Evolutionary conservation across 2,888 invertebrate species (phyloP), one percentile per base, ranked within the genome.

Genomic region (Epinotia nisella): DNA sequence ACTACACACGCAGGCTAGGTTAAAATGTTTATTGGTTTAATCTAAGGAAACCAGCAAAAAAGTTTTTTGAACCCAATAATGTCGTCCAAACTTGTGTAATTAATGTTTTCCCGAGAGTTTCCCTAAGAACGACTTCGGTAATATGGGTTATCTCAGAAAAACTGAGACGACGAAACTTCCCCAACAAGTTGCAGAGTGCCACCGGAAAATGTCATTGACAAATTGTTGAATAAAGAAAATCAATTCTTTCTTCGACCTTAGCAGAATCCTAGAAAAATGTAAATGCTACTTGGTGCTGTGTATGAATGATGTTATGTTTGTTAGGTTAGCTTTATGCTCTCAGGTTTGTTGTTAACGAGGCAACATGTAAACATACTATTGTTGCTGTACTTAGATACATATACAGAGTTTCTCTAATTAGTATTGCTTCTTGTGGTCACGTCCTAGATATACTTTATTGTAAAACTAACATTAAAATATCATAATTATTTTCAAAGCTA

Each of bases 101-200:
- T 84, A 85, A 84, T 82, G 82, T 85, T 84, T 81, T 82, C 80
- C 79, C 75, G 79, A 81, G 83, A 79, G 82, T 81, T 81, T 82
- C 80, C 79, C 76, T 76, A 79, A 78, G 81, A 81, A 79, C 76
- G 79, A 81, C 79, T 76, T 75, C 78, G 81, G 80, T 79, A 79
- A 76, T 80, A 77, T 78, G 76, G 80, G 78, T 78, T 77, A 75
- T 75, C 77, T 77, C 66, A 73, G 78, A 80, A 80, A 82, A 83
- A 81, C 58, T 73, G 72, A 39, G 73, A 59, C 68, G 69, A 17
- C 15, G 58, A 69, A 71, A 79, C 79, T 76, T 78, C 75, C 35
- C 77, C 75, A 76, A 77, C 74, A 76, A 81, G 82, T 76, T 83
- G 80, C 79, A 74, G 74, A 78, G 76, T 77, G 75, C 77, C 77